Evolutionary conservation across 1,140 invertebrate species (phyloP).

Genomic region (Nomia melanderi): DNA sequence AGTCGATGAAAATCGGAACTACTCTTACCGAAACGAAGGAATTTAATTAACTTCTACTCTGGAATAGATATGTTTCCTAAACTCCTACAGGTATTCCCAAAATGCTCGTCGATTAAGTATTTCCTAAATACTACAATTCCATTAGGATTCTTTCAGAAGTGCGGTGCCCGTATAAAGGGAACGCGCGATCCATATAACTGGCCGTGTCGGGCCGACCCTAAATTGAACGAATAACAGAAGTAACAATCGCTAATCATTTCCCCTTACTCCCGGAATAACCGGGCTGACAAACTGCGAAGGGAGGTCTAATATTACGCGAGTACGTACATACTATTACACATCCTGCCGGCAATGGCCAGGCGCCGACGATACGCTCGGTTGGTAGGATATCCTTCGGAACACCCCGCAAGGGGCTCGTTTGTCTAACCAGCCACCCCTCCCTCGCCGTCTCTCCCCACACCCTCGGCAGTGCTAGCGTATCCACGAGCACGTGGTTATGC

Average conservation of each 20-base stretch:
- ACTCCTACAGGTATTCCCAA: too few species aligned
- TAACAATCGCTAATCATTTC: conserved; percentile 54
- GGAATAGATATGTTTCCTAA: too few species aligned
- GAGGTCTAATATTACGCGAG: conserved; percentile 74
- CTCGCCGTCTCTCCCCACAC: background rate
- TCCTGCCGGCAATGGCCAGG: conserved; percentile 69
- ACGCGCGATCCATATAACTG: background rate
- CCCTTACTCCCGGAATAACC: conserved; percentile 44
- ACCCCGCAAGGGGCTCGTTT: conserved; percentile 79
- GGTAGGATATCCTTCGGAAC: conserved; percentile 77
- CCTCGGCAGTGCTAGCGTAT: conserved; percentile 44
- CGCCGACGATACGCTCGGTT: conserved; percentile 71
- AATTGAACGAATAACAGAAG: conserved; percentile 59
- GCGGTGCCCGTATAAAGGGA: too few species aligned
- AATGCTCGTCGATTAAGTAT: too few species aligned
- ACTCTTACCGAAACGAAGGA: too few species aligned
- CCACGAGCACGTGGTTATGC: conserved; percentile 71
- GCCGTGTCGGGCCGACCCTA: conserved; percentile 27
- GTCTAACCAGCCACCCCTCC: conserved; percentile 71
- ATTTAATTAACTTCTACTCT: too few species aligned
- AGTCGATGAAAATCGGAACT: too few species aligned
- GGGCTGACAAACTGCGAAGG: conserved; percentile 68
- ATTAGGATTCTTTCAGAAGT: too few species aligned
- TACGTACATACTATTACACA: conserved; percentile 77
- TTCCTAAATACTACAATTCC: too few species aligned